Evolutionary conservation across 2,797 vertebrate species (phyloP), one percentile per base, ranked within the genome.

Genomic region (Picus viridis): DNA sequence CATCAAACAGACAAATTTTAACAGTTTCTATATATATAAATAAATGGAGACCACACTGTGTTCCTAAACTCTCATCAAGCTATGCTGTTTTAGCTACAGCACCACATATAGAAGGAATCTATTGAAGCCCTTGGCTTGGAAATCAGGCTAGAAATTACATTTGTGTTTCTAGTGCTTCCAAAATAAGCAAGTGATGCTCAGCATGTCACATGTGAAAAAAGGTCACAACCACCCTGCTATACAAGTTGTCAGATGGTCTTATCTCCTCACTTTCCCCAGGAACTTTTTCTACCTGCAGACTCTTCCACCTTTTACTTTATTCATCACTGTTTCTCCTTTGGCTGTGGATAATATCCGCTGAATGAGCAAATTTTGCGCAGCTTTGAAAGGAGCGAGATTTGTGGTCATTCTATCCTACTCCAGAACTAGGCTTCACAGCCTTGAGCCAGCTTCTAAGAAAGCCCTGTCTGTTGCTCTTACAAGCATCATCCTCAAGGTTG

Each of bases 391-490:
- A 58, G 8, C 0, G 0, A 83, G 43, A 78, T 87, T 51, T 75
- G 72, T 68, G 84, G 73, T 85, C 51, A 43, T 87, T 83, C 72
- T 77, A 18, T 72, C 36, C 59, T 78, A 24, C 32, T 80, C 56
- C 69, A 83, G 82, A 90, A n/a, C 43, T 19, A 61, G 53, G 39
- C 20, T 90, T 23, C 64, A 59, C 75, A 77, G 78, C 63, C 81
- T 89, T 83, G 59, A 86, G 82, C 69, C 84, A 94, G 82, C 69
- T 70, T 59, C 82, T 79, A 63, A 90, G 84, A 92, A 90, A 88
- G 59, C 59, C 68, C 45, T 41, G 75, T 56, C 80, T 86, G 41
- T 41, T 75, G 47, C 47, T 87, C 59, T 89, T 76, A 63, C 49
- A 89, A 92, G 62, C 53, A 63, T 67, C 72, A 92, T 86, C 69